A percentile compares a stretch with the other conserved stretches of the same genome.
These are phyloP conservation scores for Pelusios castaneus DNA, from an alignment of 2,113 vertebrate species.

Conservation along the genomic window DNA sequence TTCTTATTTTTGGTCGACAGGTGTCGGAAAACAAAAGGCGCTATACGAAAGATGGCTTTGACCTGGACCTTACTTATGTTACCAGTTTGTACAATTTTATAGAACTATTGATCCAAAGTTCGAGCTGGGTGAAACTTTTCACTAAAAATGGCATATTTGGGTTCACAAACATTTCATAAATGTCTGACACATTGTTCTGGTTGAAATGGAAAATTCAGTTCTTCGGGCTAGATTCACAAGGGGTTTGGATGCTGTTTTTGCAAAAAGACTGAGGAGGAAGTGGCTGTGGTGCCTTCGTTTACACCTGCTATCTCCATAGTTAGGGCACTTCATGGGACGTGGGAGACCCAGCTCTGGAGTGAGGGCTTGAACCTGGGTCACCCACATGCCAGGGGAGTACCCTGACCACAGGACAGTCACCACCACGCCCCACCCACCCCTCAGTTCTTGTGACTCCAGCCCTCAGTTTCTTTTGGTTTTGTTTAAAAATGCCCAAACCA, in stretches of 20 bases:
- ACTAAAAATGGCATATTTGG: not conserved
- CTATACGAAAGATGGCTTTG: slow-evolving; percentile 94
- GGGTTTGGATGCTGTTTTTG: no score
- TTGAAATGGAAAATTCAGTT: not conserved
- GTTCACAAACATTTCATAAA: not conserved
- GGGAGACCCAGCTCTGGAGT: not conserved
- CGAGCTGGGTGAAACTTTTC: not conserved
- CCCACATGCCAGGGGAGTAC: not conserved
- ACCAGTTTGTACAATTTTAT: slow-evolving; percentile 81
- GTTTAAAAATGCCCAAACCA: not conserved
- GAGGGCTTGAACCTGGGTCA: not conserved
- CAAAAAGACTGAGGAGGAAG: no score
- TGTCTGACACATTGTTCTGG: not conserved
- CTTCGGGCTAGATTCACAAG: not conserved
- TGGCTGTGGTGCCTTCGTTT: no score
- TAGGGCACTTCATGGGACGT: no score
- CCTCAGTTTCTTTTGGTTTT: not conserved
- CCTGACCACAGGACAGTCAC: not conserved
- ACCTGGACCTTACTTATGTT: slow-evolving; percentile 95
- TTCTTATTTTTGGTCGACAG: slow-evolving; percentile 66
- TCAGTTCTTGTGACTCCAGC: not conserved
- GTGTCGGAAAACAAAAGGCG: slow-evolving; percentile 96
- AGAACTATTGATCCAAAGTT: not conserved
- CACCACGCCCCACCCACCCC: not conserved
- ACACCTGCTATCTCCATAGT: no score